Evolutionary conservation across 2,113 vertebrate species (phyloP).

Genomic region (Bufo bufo): DNA sequence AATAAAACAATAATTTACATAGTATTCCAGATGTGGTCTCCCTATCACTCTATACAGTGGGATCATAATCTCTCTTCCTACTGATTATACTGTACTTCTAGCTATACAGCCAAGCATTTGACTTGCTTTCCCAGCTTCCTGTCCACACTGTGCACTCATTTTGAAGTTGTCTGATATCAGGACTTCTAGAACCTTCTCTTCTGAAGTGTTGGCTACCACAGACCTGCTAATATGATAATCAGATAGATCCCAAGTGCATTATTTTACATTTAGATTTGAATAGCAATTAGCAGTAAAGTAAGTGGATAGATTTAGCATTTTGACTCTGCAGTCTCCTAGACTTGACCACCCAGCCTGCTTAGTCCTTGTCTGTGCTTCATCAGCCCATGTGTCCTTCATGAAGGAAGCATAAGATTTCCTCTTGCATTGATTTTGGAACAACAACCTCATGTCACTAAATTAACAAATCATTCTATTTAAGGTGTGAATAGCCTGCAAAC

Average conservation of each 20-base stretch:
- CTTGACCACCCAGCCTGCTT: conserved; percentile 43
- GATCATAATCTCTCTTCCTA: too few species aligned
- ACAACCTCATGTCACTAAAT: conserved; percentile 25
- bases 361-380: conserved; percentile 25
- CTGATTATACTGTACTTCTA: too few species aligned
- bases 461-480: conserved; percentile 37
- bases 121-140: too few species aligned
- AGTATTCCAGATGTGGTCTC: too few species aligned
- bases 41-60: too few species aligned
- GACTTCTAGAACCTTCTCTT: too few species aligned
- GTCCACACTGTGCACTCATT: too few species aligned
- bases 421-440: conserved; percentile 34
- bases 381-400: conserved; percentile 6
- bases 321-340: not conserved
- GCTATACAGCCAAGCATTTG: too few species aligned
- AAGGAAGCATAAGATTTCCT: conserved; percentile 41
- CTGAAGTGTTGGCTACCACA: too few species aligned
- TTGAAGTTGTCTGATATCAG: too few species aligned
- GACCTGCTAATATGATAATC: not conserved
- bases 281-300: not conserved
- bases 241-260: too few species aligned
- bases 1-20: too few species aligned
- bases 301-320: not conserved
- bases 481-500: conserved; percentile 34
- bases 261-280: not conserved